Base-by-base conservation (phyloP, 2,888 invertebrate genomes). In the Acrobasis suavella region DNA sequence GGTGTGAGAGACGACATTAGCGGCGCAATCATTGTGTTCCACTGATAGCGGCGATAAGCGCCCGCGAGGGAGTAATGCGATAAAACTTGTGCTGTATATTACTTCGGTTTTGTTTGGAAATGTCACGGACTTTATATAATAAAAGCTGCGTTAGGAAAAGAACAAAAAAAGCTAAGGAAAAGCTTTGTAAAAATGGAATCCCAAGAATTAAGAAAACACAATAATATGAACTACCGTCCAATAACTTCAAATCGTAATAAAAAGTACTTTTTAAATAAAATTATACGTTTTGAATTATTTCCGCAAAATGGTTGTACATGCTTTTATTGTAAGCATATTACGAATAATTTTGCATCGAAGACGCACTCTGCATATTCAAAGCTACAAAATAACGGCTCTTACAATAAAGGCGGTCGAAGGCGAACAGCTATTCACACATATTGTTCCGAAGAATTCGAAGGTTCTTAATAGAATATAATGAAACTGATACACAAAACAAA, bases 41-140 rank as follows among this genome's bases (percentile, higher is more conserved):
- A 75, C 74, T 71, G 86, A 88, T 89, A 87, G 86, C 73, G 66
- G 59, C 76, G 85, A 89, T 89, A 89, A 85, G 72, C 75, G 72
- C 73, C 77, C 80, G 85, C 82, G 78, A 82, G 86, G 86, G 87
- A 86, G 74, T 80, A 78, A 77, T 78, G 72, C 72, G 69, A 68
- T 70, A 60, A 60, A 60, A 52, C 52, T 60, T 60, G 60, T n/a
- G 51, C 51, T 60, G 16, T 52, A 60, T 59, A 59, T 50, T 60
- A 52, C 52, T 51, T 60, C 51, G 39, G 60, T 60, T 51, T 52
- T 56, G 56, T 56, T 56, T 56, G 56, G 42, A 42, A 60, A 60
- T 60, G 42, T 60, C 60, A 51, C 51, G 60, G 51, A 51, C 42
- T 60, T 51, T 17, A 9, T 15, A 15, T 38, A 22, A 17, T 16